Evolutionary conservation across 2,113 vertebrate genomes (phyloP), one percentile per base, ranked within the genome.

Genomic region (Gobio gobio): DNA sequence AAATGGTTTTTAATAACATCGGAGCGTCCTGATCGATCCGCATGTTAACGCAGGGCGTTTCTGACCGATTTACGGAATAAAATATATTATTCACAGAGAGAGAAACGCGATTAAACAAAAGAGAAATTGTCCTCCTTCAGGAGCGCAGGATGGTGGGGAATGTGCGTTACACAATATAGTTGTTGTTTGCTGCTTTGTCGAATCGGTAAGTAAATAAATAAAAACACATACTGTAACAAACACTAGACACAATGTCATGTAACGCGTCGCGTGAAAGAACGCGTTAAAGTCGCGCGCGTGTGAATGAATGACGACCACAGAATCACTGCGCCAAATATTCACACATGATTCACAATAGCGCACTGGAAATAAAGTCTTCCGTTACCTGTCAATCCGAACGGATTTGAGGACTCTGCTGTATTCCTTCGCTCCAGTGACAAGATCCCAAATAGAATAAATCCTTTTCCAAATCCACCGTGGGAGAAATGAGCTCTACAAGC

Each of bases 401-500:
- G 56, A 18, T 82, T 76, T 82, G 70, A 26, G 9, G 80, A 72
- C 51, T 74, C 49, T 54, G 85, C 7, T 26, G 61, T 58, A 36
- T 59, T 33, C 56, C 77, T 73, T 6, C 2, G 75, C 70, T 75
- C 77, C 82, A 14, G n/a, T 61, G 80, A 66, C 58, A 51, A 77
- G 20, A 72, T 81, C 84, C 80, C 36, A 73, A 45, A 43, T 1
- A 14, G 64, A 22, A 77, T 77, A 84, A 88, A 88, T 88, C 85
- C 87, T 72, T 36, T 70, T 58, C 36, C 77, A 88, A 82, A 84
- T 86, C 87, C 85, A 77, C 75, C 61, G 58, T 58, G 29, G 70
- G 26, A 58, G 10, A n/a, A 77, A 40, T 43, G 43, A 86, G 85
- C 49, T 86, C 68, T 80, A 36, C 43, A 79, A 36, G 10, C 29